These are phyloP conservation scores for Heliconius charithonia DNA, from an alignment of 2,888 invertebrate genomes.

Conservation along the genomic window DNA sequence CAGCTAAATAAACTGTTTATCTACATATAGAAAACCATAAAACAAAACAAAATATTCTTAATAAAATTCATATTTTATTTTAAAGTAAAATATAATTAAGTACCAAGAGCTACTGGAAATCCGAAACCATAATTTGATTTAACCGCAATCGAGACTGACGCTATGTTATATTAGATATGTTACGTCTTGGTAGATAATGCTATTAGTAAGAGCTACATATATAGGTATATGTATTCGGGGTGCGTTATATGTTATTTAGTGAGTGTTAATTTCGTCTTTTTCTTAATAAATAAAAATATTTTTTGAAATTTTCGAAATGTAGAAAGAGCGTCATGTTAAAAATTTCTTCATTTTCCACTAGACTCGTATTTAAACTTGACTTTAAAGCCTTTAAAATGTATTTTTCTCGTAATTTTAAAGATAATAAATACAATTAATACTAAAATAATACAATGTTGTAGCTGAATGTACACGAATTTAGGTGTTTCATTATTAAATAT, in stretches of 20 bases:
- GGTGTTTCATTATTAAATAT: too few species aligned
- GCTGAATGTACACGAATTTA: too few species aligned
- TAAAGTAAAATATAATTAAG: neutral
- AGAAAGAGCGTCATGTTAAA: too few species aligned
- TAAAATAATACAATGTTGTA: neutral
- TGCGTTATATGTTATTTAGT: neutral
- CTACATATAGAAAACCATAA: too few species aligned
- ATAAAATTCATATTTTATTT: neutral
- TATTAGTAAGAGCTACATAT: conserved; percentile 2
- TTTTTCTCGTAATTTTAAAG: too few species aligned
- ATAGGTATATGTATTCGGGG: neutral
- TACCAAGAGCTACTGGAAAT: neutral
- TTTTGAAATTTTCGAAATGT: too few species aligned
- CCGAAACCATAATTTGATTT: neutral
- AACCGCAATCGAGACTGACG: conserved; percentile 15
- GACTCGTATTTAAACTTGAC: neutral
- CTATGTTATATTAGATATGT: neutral
- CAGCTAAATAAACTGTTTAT: too few species aligned
- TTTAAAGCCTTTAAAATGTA: neutral
- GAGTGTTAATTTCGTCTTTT: neutral
- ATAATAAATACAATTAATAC: too few species aligned
- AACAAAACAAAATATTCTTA: neutral
- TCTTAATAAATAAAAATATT: too few species aligned
- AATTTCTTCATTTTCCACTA: too few species aligned
- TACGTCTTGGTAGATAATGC: conserved; percentile 6